Base-by-base conservation (phyloP, 2,888 invertebrate species). In the Boloria selene region DNA sequence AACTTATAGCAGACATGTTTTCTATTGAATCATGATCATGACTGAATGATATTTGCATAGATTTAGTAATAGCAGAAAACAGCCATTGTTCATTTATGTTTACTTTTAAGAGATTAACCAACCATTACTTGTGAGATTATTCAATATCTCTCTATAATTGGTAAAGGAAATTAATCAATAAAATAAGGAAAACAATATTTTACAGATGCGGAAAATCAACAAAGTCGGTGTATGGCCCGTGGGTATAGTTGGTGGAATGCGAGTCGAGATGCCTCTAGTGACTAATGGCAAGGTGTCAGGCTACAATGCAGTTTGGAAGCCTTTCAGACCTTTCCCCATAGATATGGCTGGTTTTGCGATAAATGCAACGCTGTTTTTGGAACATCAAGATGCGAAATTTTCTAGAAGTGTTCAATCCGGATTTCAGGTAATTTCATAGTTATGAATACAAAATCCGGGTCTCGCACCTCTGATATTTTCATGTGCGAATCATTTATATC, bases 311-410 rank as follows among this genome's bases (percentile, higher is more conserved):
- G 96, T 95, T 0, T 99, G 98, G 97, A 96, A 96, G 78, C 96
- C 98, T 0, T 95, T 97, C 75, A 93, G 99, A 69, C 96, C 97
- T 0, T 99, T 99, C 91, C 98, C 99, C 0, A 95, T 98, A 47
- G 99, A 99, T 80, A 99, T 99, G 99, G 99, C 99, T 0, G 98
- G 98, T 0, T 99, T 98, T 81, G 98, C 97, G 7, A 95, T 98
- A 50, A 97, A 97, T 81, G 88, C 97, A 2, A 94, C 95, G 17
- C 86, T 97, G 64, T 93, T 98, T 54, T 85, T 96, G 4, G 92
- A 94, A 17, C 94, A 95, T 75, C 94, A 95, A 0, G 93, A 96
- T 49, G 97, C 96, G 0, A 89, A 92, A 70, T 98, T 99, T 86
- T 96, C 96, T 0, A 96, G 96, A 77, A 95, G 96, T 73, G 97